Percentiles rank a stretch among this genome's conserved stretches.
These are phyloP conservation scores for Meloidogyne hapla DNA, from an alignment of 1,140 invertebrate species.

Conservation along the genomic window DNA sequence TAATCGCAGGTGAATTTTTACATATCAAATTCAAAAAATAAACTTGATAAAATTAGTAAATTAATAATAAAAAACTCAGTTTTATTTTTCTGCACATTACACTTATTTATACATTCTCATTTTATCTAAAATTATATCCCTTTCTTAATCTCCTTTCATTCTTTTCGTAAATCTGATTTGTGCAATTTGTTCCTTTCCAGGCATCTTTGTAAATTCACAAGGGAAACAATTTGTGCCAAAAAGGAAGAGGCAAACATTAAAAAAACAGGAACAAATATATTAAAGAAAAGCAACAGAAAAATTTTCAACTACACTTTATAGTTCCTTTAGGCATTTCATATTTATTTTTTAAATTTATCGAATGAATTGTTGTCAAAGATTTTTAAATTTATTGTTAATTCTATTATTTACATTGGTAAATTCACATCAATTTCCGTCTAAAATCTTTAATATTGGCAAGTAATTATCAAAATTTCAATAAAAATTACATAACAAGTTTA, in stretches of 20 bases:
- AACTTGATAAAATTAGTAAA: too few relatives aligned
- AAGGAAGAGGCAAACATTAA: not conserved
- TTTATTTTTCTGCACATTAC: too few relatives aligned
- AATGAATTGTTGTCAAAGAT: not conserved
- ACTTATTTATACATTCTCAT: too few relatives aligned
- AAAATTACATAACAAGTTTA: not conserved
- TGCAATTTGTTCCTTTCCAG: not conserved
- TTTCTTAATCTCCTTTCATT: too few relatives aligned
- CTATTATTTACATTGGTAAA: not conserved
- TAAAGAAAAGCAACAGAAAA: not conserved
- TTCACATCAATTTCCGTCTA: not conserved
- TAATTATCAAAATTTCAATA: not conserved
- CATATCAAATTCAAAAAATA: too few relatives aligned
- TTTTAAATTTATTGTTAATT: not conserved
- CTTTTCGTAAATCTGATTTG: too few relatives aligned
- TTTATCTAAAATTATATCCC: too few relatives aligned
- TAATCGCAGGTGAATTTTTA: too few relatives aligned
- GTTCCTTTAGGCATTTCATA: not conserved
- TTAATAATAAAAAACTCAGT: too few relatives aligned
- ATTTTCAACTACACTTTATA: not conserved
- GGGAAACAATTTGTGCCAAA: not conserved
- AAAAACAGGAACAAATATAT: not conserved
- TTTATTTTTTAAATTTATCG: not conserved
- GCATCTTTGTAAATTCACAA: not conserved
- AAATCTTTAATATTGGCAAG: constrained; percentile 16